Evolutionary conservation across 1,140 invertebrate genomes (phyloP).

Genomic region (Aplysia californica): DNA sequence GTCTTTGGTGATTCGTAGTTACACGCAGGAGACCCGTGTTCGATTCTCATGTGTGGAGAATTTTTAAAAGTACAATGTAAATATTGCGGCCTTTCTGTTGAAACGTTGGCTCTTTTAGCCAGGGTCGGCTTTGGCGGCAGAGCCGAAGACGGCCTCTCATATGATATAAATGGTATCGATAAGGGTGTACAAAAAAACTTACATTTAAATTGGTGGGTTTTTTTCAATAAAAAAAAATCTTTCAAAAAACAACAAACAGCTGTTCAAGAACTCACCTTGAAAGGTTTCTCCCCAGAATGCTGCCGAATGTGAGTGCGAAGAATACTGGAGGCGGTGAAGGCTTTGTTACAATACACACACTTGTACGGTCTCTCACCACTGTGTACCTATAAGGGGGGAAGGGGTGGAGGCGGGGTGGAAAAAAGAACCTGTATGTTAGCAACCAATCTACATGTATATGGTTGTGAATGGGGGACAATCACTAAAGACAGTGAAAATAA

Average conservation of each 20-base stretch:
- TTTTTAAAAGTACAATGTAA: too few species aligned
- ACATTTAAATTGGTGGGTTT: neutral
- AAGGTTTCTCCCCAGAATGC: conserved; percentile 90
- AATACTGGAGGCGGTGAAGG: conserved; percentile 94
- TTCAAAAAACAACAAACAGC: neutral
- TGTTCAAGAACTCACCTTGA: conserved; percentile 71
- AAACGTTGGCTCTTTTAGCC: neutral
- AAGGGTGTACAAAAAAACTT: neutral
- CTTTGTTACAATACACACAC: conserved; percentile 88
- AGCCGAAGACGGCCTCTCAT: too few species aligned
- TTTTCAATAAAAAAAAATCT: neutral
- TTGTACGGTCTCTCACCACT: conserved; percentile 71
- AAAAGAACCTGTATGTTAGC: too few species aligned
- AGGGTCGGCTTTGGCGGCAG: neutral
- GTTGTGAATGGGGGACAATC: too few species aligned
- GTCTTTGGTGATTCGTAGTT: too few species aligned
- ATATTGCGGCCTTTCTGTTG: neutral
- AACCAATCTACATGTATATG: too few species aligned
- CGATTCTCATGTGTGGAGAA: too few species aligned
- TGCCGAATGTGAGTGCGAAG: conserved; percentile 83
- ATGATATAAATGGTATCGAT: too few species aligned
- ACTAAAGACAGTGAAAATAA: too few species aligned
- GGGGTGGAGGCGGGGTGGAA: too few species aligned
- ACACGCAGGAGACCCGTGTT: too few species aligned
- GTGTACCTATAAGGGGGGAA: too few species aligned